Conservation (phyloP, 2,797 vertebrate species). For the Xenopus petersii region DNA sequence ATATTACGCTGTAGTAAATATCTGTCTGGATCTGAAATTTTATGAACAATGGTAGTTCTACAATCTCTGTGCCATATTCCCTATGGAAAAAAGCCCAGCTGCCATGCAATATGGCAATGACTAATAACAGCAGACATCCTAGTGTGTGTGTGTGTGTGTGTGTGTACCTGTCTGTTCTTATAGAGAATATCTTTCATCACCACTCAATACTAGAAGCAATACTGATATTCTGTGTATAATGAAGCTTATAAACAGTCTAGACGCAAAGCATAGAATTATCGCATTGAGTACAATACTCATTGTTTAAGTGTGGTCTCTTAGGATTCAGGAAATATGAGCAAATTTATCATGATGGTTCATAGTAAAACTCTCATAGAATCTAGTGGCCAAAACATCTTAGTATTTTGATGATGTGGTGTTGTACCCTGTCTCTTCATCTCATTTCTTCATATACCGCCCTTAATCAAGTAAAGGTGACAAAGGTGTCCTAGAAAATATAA, state of each 20-base stretch:
- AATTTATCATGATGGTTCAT: constrained; percentile 32
- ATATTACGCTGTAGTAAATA: not conserved
- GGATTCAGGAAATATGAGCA: constrained; percentile 27
- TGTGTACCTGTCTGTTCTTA: constrained; percentile 30
- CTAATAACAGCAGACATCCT: constrained; percentile 16
- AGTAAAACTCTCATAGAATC: constrained; percentile 10
- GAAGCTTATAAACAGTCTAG: constrained; percentile 28
- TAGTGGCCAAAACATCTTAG: not conserved
- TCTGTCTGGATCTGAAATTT: not conserved
- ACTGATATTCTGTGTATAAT: constrained; percentile 36
- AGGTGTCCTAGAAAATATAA: too few relatives aligned
- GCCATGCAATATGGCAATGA: constrained; percentile 16
- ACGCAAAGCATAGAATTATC: not conserved
- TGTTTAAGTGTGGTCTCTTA: constrained; percentile 15
- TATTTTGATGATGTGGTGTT: not conserved
- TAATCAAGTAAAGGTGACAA: too few relatives aligned
- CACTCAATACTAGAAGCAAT: constrained; percentile 28
- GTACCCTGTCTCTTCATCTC: not conserved
- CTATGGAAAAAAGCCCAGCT: constrained; percentile 11
- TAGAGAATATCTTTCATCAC: constrained; percentile 36
- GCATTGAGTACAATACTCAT: constrained; percentile 3
- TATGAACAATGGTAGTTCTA: not conserved
- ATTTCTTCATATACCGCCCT: too few relatives aligned
- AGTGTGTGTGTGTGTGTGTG: constrained; percentile 22
- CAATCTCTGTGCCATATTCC: not conserved